A percentile compares a stretch with the other conserved stretches of the same genome.
These are phyloP conservation scores for Grammomys surdaster DNA, from an alignment of 2,113 vertebrate genomes.

Conservation along the genomic window DNA sequence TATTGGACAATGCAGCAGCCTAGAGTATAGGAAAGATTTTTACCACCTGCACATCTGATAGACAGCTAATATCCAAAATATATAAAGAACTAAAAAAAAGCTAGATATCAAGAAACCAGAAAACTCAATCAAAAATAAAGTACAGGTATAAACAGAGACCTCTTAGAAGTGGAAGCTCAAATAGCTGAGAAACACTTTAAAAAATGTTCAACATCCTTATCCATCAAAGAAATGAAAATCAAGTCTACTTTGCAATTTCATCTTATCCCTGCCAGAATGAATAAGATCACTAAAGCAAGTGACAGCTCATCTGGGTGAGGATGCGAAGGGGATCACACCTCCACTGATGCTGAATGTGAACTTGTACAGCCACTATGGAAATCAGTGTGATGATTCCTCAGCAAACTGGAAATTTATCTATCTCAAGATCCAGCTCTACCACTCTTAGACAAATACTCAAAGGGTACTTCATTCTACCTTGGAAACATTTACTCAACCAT, in stretches of 20 bases:
- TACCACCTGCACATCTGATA: neutral
- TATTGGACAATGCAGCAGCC: neutral
- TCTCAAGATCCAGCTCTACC: neutral
- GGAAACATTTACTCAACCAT: neutral
- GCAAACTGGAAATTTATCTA: neutral
- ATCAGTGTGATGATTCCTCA: neutral
- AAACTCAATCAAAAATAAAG: neutral
- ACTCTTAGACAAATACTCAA: neutral
- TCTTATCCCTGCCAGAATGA: neutral
- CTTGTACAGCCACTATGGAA: neutral
- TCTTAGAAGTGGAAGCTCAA: neutral
- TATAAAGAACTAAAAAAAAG: neutral
- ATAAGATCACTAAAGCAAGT: neutral
- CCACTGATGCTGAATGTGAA: neutral
- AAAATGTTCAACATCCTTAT: neutral
- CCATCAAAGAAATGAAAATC: neutral
- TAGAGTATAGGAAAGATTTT: neutral
- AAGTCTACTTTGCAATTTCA: neutral
- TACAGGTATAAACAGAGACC: neutral
- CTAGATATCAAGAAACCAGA: neutral
- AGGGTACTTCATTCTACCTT: neutral
- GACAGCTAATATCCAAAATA: neutral
- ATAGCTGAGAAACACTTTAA: neutral
- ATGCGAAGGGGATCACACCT: neutral
- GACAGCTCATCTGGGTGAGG: neutral